Evolutionary conservation across 2,888 invertebrate genomes (phyloP).

Genomic region (Cephus pygmeus): DNA sequence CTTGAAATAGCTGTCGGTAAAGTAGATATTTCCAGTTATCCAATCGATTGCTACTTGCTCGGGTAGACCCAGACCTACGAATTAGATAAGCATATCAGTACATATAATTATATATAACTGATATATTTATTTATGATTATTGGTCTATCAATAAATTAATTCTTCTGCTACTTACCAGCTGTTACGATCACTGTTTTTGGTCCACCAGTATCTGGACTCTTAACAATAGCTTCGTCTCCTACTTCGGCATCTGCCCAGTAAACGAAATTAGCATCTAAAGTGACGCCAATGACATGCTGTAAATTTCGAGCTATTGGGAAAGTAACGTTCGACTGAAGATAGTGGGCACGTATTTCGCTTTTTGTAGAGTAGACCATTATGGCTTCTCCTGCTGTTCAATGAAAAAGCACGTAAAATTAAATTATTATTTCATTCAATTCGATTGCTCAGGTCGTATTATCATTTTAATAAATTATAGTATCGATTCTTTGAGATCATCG

Average conservation of each 20-base stretch:
- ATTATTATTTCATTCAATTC: background rate
- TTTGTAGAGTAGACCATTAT: constrained; percentile 77
- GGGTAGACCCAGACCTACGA: constrained; percentile 74
- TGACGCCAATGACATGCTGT: constrained; percentile 75
- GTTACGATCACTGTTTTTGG: constrained; percentile 69
- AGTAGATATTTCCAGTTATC: constrained; percentile 84
- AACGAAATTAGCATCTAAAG: constrained; percentile 76
- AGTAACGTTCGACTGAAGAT: constrained; percentile 70
- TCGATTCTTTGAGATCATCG: background rate
- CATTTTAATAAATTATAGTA: background rate
- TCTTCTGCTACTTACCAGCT: constrained; percentile 50
- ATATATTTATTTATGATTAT: background rate
- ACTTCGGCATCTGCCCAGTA: constrained; percentile 83
- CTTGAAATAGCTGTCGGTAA: constrained; percentile 78
- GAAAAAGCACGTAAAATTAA: constrained; percentile 10
- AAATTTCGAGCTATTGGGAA: constrained; percentile 68
- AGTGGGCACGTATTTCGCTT: constrained; percentile 74
- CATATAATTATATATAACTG: background rate
- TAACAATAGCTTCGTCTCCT: constrained; percentile 78
- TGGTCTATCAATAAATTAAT: background rate
- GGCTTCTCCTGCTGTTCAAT: constrained; percentile 72
- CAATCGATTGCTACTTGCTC: constrained; percentile 84
- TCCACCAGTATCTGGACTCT: constrained; percentile 73
- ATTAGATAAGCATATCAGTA: background rate
- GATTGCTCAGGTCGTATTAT: too few species aligned